phyloP scores from a whole-genome alignment of 2,113 vertebrate species.

The Spheniscus mendiculus region DNA sequence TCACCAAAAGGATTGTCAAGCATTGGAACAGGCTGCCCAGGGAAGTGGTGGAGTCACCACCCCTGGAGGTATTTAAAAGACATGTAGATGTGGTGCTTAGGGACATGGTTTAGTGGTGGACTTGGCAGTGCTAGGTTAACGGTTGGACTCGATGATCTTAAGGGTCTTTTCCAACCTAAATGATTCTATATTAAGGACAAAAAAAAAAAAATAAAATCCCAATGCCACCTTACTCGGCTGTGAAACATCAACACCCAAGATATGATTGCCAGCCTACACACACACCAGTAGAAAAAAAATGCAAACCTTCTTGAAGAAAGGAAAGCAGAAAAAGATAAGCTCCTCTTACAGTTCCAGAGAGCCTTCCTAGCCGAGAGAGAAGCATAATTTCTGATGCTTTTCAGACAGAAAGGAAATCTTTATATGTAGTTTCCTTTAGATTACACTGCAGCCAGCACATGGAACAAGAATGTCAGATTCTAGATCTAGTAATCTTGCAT shows the following conservation, averaged over 20 bases:
- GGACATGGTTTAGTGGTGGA: no score
- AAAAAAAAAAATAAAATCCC: not conserved
- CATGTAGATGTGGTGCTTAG: no score
- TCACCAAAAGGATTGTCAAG: no score
- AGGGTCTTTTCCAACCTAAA: no score
- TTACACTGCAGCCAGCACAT: not conserved
- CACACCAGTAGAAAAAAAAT: not conserved
- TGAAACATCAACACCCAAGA: not conserved
- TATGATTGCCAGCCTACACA: not conserved
- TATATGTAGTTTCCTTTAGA: not conserved
- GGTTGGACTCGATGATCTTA: no score
- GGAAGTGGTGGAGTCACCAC: no score
- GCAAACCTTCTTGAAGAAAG: not conserved
- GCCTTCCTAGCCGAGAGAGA: not conserved
- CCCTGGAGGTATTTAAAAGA: no score
- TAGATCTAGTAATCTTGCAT: not conserved
- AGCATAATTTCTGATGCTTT: not conserved
- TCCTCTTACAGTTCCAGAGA: not conserved
- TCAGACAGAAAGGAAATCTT: not conserved
- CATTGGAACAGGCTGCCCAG: no score
- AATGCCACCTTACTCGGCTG: not conserved
- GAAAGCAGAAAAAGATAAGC: not conserved
- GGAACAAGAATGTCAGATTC: not conserved
- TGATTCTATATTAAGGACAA: not conserved
- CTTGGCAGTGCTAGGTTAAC: no score